These are phyloP conservation scores for Vireo griseus DNA, from an alignment of 2,797 vertebrate genomes.

Conservation along the genomic window DNA sequence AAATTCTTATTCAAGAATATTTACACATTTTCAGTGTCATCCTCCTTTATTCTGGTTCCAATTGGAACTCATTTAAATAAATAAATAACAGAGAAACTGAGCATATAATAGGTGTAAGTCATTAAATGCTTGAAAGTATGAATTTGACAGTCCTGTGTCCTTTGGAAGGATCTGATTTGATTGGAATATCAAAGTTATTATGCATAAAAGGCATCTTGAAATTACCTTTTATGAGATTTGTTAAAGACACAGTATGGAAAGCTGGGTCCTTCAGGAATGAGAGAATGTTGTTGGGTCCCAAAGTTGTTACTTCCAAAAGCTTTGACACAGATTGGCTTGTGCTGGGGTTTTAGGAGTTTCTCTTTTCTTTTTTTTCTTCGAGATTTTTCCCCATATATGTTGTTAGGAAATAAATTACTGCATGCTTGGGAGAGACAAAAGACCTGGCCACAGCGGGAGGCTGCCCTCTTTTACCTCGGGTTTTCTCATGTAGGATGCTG, in stretches of 20 bases:
- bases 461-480: no score
- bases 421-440: no score
- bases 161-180: background rate
- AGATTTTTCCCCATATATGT: no score
- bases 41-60: background rate
- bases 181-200: background rate
- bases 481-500: no score
- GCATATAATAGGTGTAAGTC: background rate
- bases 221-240: background rate
- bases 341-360: no score
- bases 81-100: background rate
- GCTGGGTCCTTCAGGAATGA: background rate
- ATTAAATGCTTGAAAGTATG: background rate
- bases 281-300: background rate
- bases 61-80: background rate
- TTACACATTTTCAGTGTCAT: background rate
- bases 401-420: no score
- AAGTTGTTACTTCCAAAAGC: background rate
- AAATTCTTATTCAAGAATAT: background rate
- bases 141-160: background rate
- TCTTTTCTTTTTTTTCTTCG: no score
- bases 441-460: no score
- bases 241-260: background rate
- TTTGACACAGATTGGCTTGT: background rate
- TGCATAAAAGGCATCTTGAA: constrained; percentile 1